These are phyloP conservation scores for Saccopteryx bilineata DNA, from an alignment of 2,113 vertebrate species.

Conservation along the genomic window DNA sequence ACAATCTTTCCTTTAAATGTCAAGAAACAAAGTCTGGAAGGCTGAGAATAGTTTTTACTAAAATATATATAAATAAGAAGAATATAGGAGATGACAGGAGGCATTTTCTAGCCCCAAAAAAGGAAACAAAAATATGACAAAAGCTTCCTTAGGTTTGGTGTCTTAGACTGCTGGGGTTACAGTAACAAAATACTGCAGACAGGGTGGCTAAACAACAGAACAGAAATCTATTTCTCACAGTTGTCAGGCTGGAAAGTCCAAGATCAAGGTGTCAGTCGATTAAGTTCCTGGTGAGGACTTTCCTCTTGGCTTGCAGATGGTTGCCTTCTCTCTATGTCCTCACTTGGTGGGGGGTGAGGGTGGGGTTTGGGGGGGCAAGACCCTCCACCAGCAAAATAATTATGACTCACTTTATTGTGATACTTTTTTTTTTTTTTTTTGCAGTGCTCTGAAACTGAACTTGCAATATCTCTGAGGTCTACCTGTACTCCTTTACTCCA, in stretches of 20 bases:
- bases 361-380: too few species aligned
- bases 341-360: not conserved
- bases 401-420: too few species aligned
- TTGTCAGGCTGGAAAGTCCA: not conserved
- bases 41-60: conserved; percentile 8
- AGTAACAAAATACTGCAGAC: not conserved
- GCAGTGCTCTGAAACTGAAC: not conserved
- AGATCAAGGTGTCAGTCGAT: not conserved
- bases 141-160: not conserved
- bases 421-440: too few species aligned
- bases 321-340: not conserved
- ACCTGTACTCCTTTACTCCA: not conserved
- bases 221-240: conserved; percentile 6
- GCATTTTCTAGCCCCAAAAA: not conserved
- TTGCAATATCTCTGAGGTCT: not conserved
- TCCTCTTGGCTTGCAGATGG: not conserved
- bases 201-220: not conserved
- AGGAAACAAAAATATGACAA: not conserved
- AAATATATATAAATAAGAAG: conserved; percentile 8
- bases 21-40: not conserved
- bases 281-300: not conserved
- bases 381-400: too few species aligned
- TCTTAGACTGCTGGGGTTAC: not conserved
- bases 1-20: conserved; percentile 31
- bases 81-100: not conserved